Evolutionary conservation across 2,888 invertebrate genomes (phyloP), one percentile per base, ranked within the genome.

Genomic region (Catocala fraxini): DNA sequence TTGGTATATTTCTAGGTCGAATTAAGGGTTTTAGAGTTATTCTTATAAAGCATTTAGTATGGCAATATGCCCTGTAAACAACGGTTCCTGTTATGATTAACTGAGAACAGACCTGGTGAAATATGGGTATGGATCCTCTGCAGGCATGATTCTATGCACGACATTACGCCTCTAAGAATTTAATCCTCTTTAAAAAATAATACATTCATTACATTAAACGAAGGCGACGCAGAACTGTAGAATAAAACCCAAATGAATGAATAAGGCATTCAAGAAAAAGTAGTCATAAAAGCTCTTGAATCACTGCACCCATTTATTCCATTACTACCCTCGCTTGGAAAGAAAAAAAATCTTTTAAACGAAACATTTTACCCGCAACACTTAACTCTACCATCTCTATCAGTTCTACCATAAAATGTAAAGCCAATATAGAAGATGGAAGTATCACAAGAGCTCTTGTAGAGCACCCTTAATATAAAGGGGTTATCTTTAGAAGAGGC

Each of bases 401-500:
- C 35, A 48, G 34, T 42, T 63, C 55, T 58, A 57, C 70, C 67
- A 77, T 83, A 80, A 85, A 80, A 78, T 77, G 57, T 59, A 41
- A 43, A 69, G 64, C 69, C 71, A 71, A 71, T 70, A 65, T 63
- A 64, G 63, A 54, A 61, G 46, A 49, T 63, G 63, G 56, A 33
- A 69, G 68, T 62, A 75, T 65, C 41, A 56, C 55, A 58, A 71
- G 65, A 59, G 82, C 75, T 71, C 75, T 77, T 67, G 64, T 51
- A 43, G 62, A 82, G 85, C 59, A 73, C 77, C 75, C 86, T 86
- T 83, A 79, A 83, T 83, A 75, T 83, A 84, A 81, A 86, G 80
- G 83, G 85, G 85, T 85, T 87, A 84, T 85, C 83, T 84, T 78
- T 75, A 68, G 60, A 67, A 68, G 76, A 63, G 69, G 57, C 56